Evolutionary conservation across 1,140 invertebrate species (phyloP), one percentile per base, ranked within the genome.

Genomic region (Drosophila pectinifera): DNA sequence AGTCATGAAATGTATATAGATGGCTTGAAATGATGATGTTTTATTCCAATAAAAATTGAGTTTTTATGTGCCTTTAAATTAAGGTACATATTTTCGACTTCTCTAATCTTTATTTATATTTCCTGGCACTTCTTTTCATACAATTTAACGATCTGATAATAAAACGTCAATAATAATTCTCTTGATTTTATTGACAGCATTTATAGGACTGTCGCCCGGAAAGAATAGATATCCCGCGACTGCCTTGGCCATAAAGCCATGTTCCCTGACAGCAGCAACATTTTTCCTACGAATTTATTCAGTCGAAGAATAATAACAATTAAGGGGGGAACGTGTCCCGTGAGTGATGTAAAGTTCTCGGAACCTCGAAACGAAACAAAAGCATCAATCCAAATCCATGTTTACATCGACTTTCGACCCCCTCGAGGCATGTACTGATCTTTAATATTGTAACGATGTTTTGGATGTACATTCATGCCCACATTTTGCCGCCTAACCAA

Each of bases 91-190:
- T 11, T 28, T 20, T 14, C 41, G 11, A 7, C 41, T n/a, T 16
- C 28, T 43, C 13, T 13, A 20, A n/a, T 36, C 20, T 28, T 28
- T 18, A 38, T 22, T 26, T 7, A 38, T 39, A 5, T 55, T 20
- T 28, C 28, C 14, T 20, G 20, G 18, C n/a, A 31, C 38, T 43
- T 45, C 11, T 24, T 22, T 28, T 46, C 26, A 14, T 36, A 18
- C 36, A 51, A 56, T 63, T 59, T 70, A 70, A 80, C 55, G 63
- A 75, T 48, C 31, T 8, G 36, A 24, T 57, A 48, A 76, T 80
- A 61, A 80, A 80, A 80, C 54, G 57, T 51, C 48, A 76, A 76
- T 64, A 64, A 53, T 61, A 80, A 61, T 81, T 51, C 58, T 34
- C 22, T 7, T n/a, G 22, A 49, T 55, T 78, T 78, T 38, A 73